Evolutionary conservation across 2,888 invertebrate genomes (phyloP), one percentile per base, ranked within the genome.

Genomic region (Spilosoma lubricipeda): DNA sequence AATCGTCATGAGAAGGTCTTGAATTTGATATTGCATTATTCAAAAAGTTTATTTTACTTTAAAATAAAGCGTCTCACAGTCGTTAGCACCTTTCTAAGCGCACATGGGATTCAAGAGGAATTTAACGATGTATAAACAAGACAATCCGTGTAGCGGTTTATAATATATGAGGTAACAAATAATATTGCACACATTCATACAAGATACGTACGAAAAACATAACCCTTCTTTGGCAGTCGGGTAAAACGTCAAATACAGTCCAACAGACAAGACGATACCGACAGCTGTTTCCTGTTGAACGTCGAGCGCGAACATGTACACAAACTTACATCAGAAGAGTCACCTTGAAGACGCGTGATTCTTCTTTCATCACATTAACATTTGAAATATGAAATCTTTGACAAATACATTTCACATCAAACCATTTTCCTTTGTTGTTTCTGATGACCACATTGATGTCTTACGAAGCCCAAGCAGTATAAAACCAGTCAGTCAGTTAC

Each of bases 361-460:
- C 68, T 68, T n/a, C 52, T 83, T 83, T 74, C 85, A 70, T 70
- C 82, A 83, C 76, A 56, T 23, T 67, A 39, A 78, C 70, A 74
- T 76, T 70, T 75, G 48, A 71, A 64, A 77, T 71, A 76, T 76
- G 79, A 73, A 79, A 77, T 75, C 39, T 56, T 68, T 68, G 72
- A 33, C 72, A 72, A 78, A 67, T 80, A 39, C 52, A 78, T 73
- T n/a, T 77, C 66, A 75, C 72, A 82, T 75, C 73, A 71, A 80
- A 68, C 48, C 33, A 48, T 13, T 30, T 8, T 23, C 13, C 23
- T 56, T 70, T 42, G 18, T 70, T 39, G 11, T 23, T 20, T 70
- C 13, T 45, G 23, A 42, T 42, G 39, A 20, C n/a, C 15, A 39
- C 23, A 23, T 59, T 59, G 4, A 27, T 27, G 27, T 59, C 13